Evolutionary conservation across 1,140 invertebrate species (phyloP), one percentile per base, ranked within the genome.

Genomic region (Megalonaias nervosa): DNA sequence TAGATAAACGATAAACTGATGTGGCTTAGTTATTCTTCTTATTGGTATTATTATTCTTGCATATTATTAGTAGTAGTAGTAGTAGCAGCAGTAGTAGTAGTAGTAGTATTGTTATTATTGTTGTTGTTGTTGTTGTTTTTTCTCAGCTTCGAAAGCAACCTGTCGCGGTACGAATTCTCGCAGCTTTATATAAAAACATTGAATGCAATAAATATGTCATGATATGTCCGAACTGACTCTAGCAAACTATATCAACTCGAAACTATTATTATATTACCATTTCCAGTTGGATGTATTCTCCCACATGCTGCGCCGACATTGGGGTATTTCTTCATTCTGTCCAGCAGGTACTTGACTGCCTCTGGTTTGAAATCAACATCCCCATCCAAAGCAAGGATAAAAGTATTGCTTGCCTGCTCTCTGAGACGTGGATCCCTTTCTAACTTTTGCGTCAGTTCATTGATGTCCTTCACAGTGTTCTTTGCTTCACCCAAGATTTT

Each of bases 401-500:
- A 93, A 1, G 93, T 93, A 80, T 94, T 93, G 56, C 92, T 89
- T 9, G 93, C 92, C 94, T 81, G 97, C 94, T 93, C 99, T 97
- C 88, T 97, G 98, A 48, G 96, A 87, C 99, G 97, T 91, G 66
- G 77, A 31, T 79, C 74, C 72, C 91, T 89, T 62, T 79, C 66
- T 77, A 23, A 64, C 97, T 67, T 96, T 94, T 79, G 97, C 94
- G 93, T 99, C 97, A 88, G 97, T 98, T 38, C 97, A 97, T 62
- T 95, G 94, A 77, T 97, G 31, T 66, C 67, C 97, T 88, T 97
- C 98, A 38, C 97, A 88, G 99, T 97, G 65, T 81, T 75, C 66
- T 82, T 80, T 31, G 74, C 65, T 55, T 86, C 73, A 14, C 60
- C 58, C 19, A 57, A 64, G 15, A 74, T 67, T n/a, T 74, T 75